phyloP scores from a whole-genome alignment of 2,888 invertebrate genomes.

The Xestia c-nigrum region DNA sequence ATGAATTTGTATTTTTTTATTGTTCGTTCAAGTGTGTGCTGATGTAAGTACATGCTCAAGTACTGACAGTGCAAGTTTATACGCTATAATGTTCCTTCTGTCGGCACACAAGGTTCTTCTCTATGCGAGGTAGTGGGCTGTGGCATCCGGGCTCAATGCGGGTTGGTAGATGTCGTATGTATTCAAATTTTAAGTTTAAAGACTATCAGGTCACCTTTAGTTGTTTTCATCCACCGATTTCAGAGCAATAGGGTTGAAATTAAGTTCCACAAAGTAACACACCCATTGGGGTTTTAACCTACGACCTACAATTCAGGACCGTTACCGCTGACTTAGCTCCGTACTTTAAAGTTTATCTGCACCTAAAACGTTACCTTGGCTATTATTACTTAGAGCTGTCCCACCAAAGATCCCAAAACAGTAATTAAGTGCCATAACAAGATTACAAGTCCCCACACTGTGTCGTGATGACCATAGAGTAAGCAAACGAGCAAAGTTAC shows the following conservation, averaged over 20 bases:
- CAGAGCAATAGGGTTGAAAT: not conserved
- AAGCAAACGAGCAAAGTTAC: conserved; percentile 74
- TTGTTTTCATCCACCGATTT: not conserved
- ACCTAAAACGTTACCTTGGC: conserved; percentile 26
- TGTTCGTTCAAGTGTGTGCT: conserved; percentile 12
- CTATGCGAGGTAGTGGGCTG: not conserved
- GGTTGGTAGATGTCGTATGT: not conserved
- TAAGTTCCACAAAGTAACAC: not conserved
- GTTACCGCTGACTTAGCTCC: not conserved
- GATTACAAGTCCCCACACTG: conserved; percentile 63
- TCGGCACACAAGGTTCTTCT: not conserved
- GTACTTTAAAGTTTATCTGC: conserved; percentile 30
- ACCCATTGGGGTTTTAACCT: not conserved
- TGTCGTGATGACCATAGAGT: conserved; percentile 72
- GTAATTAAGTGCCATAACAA: conserved; percentile 66
- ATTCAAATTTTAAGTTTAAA: not conserved
- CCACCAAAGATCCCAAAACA: conserved; percentile 62
- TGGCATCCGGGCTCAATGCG: not conserved
- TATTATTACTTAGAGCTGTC: conserved; percentile 36
- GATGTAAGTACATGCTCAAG: not conserved
- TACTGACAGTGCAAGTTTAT: conserved; percentile 1
- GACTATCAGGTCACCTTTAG: not conserved
- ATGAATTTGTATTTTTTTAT: conserved; percentile 24
- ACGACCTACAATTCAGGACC: not conserved
- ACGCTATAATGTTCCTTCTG: not conserved